Conservation (phyloP, 2,797 vertebrate genomes). For the Darevskia nairensis region DNA sequence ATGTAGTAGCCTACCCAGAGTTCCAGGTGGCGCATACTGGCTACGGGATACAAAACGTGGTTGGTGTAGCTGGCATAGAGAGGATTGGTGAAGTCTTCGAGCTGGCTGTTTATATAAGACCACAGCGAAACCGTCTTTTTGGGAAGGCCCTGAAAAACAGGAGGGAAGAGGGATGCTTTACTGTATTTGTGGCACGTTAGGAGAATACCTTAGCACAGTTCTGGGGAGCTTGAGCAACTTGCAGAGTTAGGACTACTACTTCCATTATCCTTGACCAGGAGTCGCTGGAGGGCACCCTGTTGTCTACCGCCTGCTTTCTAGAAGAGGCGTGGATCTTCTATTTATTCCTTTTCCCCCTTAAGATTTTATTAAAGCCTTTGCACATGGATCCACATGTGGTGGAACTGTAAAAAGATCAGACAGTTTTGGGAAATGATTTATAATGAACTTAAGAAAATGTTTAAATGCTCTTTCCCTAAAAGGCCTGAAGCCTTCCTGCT, state of each 20-base stretch:
- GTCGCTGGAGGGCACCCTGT: background rate
- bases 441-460: too few relatives aligned
- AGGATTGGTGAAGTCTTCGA: constrained; percentile 95
- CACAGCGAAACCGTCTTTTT: constrained; percentile 93
- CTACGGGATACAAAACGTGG: constrained; percentile 94
- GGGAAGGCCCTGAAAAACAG: constrained; percentile 85
- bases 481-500: too few relatives aligned
- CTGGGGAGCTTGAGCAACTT: background rate
- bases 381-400: too few relatives aligned
- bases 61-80: constrained; percentile 93
- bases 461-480: too few relatives aligned
- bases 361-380: too few relatives aligned
- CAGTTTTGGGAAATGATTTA: too few relatives aligned
- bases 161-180: background rate
- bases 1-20: constrained; percentile 98
- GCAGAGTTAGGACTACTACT: background rate
- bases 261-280: background rate
- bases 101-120: constrained; percentile 97
- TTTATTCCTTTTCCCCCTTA: too few relatives aligned
- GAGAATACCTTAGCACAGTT: background rate
- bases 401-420: too few relatives aligned
- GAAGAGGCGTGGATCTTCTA: too few relatives aligned
- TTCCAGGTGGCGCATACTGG: constrained; percentile 96
- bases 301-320: too few relatives aligned
- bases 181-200: constrained; percentile 41